phyloP scores from a whole-genome alignment of 2,888 invertebrate species.

The Tachina grossa region DNA sequence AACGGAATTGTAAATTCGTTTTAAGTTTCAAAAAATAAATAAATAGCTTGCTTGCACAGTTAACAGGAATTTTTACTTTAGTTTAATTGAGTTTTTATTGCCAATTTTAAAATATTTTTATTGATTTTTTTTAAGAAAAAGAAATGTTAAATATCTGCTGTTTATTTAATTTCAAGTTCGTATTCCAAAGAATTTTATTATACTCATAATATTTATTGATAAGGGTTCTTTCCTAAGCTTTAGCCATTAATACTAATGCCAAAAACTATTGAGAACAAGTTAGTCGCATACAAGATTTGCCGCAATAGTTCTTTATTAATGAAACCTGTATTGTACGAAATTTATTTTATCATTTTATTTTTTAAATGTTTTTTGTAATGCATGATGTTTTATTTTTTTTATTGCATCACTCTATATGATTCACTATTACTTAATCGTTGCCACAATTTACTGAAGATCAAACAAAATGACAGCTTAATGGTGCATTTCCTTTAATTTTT shows the following conservation, averaged over 20 bases:
- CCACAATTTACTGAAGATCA: slow-evolving; percentile 61
- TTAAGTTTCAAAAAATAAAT: slow-evolving; percentile 1
- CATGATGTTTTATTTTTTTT: not conserved
- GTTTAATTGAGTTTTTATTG: slow-evolving; percentile 57
- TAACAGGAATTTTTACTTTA: slow-evolving; percentile 36
- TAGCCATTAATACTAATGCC: not conserved
- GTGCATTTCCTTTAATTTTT: slow-evolving; percentile 56
- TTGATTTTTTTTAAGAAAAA: slow-evolving; percentile 28
- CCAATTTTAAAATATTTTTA: slow-evolving; percentile 52
- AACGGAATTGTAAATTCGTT: not conserved
- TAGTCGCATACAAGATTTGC: not conserved
- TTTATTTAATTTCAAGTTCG: not conserved
- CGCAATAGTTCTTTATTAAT: slow-evolving; percentile 29
- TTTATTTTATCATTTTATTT: not conserved
- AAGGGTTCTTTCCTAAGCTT: slow-evolving; percentile 15
- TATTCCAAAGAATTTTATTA: slow-evolving; percentile 55
- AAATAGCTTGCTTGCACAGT: not conserved
- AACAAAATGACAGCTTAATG: slow-evolving; percentile 68
- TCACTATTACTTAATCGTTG: slow-evolving; percentile 60
- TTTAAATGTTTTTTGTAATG: slow-evolving; percentile 10
- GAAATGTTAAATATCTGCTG: not conserved
- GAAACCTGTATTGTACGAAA: slow-evolving; percentile 16
- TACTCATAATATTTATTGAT: slow-evolving; percentile 56
- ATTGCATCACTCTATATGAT: slow-evolving; percentile 54
- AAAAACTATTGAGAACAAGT: slow-evolving; percentile 5